Evolutionary conservation across 2,113 vertebrate species (phyloP).

Genomic region (Orientallactaga bullata): DNA sequence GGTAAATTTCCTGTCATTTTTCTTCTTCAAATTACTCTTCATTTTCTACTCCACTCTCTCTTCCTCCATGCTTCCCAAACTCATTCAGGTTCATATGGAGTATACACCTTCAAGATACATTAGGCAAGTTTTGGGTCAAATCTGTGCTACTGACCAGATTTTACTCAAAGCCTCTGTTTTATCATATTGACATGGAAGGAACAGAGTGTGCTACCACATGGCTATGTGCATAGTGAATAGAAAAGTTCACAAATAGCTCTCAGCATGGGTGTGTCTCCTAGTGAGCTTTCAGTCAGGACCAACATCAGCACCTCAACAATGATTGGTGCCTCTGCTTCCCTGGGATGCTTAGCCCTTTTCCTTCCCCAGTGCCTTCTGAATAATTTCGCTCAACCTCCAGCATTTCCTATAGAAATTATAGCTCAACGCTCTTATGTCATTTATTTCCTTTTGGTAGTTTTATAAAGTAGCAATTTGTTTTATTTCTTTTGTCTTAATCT

Average conservation of each 20-base stretch:
- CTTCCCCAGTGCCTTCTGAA: no score
- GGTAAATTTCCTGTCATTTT: not conserved
- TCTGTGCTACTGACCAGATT: no score
- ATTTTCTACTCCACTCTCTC: not conserved
- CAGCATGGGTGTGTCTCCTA: fast-evolving
- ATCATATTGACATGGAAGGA: not conserved
- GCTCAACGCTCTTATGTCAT: not conserved
- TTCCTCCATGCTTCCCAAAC: not conserved
- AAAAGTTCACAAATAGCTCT: fast-evolving
- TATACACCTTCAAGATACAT: not conserved
- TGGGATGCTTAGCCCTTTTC: not conserved
- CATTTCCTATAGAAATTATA: not conserved
- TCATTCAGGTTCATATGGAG: not conserved
- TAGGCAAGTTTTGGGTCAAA: not conserved
- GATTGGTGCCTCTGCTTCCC: not conserved
- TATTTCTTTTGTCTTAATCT: not conserved
- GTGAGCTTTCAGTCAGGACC: not conserved
- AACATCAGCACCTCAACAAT: fast-evolving
- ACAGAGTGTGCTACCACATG: no score
- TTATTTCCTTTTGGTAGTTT: not conserved
- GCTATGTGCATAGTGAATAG: not conserved
- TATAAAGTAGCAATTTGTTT: not conserved
- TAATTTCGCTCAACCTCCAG: not conserved
- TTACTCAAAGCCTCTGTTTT: not conserved
- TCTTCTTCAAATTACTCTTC: not conserved